phyloP scores from a whole-genome alignment of 2,113 vertebrate genomes.

The Lepidothrix coronata region DNA sequence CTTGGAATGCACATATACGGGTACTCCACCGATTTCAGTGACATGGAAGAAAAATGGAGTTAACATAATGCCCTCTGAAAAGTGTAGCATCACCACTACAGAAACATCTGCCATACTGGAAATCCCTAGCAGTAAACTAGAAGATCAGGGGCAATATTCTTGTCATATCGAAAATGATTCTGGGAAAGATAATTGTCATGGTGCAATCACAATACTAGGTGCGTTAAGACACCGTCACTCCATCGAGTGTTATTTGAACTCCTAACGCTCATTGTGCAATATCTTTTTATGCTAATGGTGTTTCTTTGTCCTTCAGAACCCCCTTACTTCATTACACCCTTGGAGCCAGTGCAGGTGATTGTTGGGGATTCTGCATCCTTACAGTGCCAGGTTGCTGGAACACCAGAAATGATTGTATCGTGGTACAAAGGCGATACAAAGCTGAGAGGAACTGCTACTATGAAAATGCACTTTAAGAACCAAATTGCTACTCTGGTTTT shows the following conservation, averaged over 20 bases:
- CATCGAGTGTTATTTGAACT: neutral
- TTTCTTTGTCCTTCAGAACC: conserved; percentile 83
- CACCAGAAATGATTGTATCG: conserved; percentile 94
- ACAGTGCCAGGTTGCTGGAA: conserved; percentile 92
- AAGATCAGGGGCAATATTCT: conserved; percentile 86
- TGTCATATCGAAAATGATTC: conserved; percentile 93
- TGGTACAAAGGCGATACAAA: conserved; percentile 98
- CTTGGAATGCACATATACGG: conserved; percentile 86
- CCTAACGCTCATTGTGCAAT: neutral
- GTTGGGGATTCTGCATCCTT: conserved; percentile 88
- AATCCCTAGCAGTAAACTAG: conserved; percentile 83
- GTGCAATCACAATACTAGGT: conserved; percentile 89
- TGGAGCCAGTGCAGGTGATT: conserved; percentile 89
- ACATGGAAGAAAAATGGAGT: conserved; percentile 90
- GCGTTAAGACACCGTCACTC: conserved; percentile 55
- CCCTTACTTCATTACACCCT: conserved; percentile 85
- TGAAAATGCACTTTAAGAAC: conserved; percentile 88
- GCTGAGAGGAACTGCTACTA: conserved; percentile 86
- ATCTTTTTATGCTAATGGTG: conserved; percentile 1
- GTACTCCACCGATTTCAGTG: conserved; percentile 90
- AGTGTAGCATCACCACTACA: conserved; percentile 89
- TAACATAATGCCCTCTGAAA: conserved; percentile 85
- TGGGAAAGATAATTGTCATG: conserved; percentile 86
- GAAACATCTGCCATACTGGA: conserved; percentile 94
- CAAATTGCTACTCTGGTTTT: conserved; percentile 90